phyloP scores from a whole-genome alignment of 2,797 vertebrate genomes.

The Fistularia commersonii region DNA sequence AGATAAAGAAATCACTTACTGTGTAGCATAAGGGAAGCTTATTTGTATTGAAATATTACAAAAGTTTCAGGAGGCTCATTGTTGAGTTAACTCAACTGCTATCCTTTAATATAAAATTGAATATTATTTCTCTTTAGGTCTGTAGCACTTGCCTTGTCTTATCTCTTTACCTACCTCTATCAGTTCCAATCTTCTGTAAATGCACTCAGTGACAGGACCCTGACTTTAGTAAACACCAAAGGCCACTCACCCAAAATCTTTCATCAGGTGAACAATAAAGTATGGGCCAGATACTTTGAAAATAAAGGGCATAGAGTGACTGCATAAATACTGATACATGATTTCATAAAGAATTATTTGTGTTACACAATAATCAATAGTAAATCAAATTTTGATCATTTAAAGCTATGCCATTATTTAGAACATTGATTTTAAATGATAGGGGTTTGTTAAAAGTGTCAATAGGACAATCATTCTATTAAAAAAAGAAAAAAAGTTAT shows the following conservation, averaged over 20 bases:
- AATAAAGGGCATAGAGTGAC: neutral
- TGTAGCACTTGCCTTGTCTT: constrained; percentile 52
- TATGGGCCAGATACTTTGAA: neutral
- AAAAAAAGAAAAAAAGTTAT: neutral
- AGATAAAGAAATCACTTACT: neutral
- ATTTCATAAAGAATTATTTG: neutral
- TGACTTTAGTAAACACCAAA: constrained; percentile 49
- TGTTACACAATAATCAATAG: neutral
- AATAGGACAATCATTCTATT: neutral
- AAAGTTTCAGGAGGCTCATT: too few relatives aligned
- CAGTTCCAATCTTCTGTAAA: constrained; percentile 47
- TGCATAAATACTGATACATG: neutral
- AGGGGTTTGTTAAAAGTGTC: neutral
- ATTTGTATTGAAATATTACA: too few relatives aligned
- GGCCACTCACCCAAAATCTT: constrained; percentile 16
- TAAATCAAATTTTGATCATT: too few relatives aligned
- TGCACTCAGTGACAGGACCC: constrained; percentile 36
- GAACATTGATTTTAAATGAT: neutral
- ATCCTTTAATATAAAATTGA: too few relatives aligned
- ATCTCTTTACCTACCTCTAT: constrained; percentile 35
- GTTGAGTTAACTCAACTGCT: too few relatives aligned
- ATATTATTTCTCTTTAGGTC: constrained; percentile 9
- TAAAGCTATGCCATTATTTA: too few relatives aligned
- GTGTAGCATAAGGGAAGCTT: too few relatives aligned
- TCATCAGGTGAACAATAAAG: constrained; percentile 5